Conservation (phyloP, 2,113 vertebrate genomes). For the Silurus glanis region DNA sequence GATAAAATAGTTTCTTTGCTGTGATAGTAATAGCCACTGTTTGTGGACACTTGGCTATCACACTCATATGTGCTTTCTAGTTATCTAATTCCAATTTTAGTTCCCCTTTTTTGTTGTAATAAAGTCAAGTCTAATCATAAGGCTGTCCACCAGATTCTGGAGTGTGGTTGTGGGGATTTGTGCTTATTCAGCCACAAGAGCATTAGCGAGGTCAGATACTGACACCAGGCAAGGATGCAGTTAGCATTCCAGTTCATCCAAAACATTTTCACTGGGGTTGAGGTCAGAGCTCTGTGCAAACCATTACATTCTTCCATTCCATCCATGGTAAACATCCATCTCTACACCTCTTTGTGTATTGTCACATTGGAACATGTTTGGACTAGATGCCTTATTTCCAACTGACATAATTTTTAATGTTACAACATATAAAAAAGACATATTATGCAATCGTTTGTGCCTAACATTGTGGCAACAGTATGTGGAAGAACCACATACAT, state of each 20-base stretch:
- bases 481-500: neutral
- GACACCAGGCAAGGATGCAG: too few relatives aligned
- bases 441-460: neutral
- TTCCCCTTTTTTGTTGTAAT: neutral
- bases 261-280: neutral
- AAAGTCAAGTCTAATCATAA: neutral
- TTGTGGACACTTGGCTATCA: neutral
- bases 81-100: neutral
- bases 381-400: neutral
- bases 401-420: neutral
- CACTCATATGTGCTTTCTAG: neutral
- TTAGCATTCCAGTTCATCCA: neutral
- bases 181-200: neutral
- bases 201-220: neutral
- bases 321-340: neutral
- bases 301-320: neutral
- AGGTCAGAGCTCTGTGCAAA: neutral
- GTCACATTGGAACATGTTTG: neutral
- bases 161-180: neutral
- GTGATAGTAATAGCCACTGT: neutral
- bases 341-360: neutral
- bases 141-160: neutral
- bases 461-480: neutral
- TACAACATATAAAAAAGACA: neutral
- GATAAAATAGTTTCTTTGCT: neutral